phyloP scores from a whole-genome alignment of 2,797 vertebrate genomes.

The Manis crassicaudata region DNA sequence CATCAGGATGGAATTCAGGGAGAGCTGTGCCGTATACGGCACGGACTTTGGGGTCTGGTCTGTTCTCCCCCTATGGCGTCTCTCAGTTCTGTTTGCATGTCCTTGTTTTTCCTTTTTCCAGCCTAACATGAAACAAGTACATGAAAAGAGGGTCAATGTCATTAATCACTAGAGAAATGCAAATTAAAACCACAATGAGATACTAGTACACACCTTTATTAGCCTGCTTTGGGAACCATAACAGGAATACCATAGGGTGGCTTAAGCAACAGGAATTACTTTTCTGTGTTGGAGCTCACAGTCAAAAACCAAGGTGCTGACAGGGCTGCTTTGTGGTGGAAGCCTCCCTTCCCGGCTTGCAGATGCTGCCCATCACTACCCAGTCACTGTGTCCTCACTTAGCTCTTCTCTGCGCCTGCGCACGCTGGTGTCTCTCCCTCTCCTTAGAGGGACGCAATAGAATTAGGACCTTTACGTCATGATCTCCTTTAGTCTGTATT shows the following conservation, averaged over 20 bases:
- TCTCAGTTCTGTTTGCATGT: too few species aligned
- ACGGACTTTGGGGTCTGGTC: too few species aligned
- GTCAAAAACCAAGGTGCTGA: background rate
- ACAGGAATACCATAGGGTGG: background rate
- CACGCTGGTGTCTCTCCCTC: background rate
- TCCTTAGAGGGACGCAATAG: background rate
- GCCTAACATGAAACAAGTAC: background rate
- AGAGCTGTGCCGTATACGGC: too few species aligned
- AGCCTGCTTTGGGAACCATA: background rate
- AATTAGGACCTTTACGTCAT: background rate
- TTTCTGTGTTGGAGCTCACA: background rate
- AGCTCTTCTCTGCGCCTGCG: too few species aligned
- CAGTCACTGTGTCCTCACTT: background rate
- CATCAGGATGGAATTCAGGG: too few species aligned
- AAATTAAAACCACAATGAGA: background rate
- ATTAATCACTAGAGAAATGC: background rate
- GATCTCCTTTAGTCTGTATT: background rate
- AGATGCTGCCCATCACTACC: background rate
- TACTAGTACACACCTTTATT: background rate
- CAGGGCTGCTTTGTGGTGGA: background rate
- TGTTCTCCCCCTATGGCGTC: too few species aligned
- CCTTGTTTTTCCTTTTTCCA: too few species aligned
- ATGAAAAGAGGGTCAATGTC: background rate
- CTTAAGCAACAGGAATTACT: background rate
- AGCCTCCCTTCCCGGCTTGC: background rate